Conservation (phyloP, 92 coral and sea anemone genomes). For the Anthopleura xanthogrammica region DNA sequence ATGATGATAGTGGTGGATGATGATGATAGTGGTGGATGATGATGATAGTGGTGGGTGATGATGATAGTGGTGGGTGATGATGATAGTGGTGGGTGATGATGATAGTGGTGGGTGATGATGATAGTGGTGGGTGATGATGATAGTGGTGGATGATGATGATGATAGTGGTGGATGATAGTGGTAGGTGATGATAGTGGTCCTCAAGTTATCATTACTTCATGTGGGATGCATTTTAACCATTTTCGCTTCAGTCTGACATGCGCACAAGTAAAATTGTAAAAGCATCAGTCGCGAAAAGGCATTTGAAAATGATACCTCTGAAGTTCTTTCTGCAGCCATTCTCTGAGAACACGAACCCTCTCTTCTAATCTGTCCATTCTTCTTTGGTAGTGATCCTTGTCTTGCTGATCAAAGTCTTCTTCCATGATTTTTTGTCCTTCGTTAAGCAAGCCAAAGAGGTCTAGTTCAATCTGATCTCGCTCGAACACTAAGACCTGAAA, state of each 20-base stretch:
- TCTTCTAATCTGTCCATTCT: constrained; percentile 58
- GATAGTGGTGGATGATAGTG: background rate
- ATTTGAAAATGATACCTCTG: constrained; percentile 34
- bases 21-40: no score
- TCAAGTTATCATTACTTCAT: no score
- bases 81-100: no score
- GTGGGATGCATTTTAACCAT: no score
- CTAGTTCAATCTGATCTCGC: constrained; percentile 37
- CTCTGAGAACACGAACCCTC: constrained; percentile 46
- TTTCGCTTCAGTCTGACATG: no score
- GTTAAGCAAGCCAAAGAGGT: constrained; percentile 37
- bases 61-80: no score
- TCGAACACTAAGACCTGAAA: constrained; percentile 32
- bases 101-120: background rate
- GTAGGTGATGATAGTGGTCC: background rate
- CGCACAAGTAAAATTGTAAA: no score
- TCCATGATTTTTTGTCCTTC: constrained; percentile 39
- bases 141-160: background rate
- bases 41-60: no score
- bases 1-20: no score
- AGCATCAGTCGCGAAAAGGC: no score
- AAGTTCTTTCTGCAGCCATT: constrained; percentile 45
- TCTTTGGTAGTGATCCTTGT: constrained; percentile 49
- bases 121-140: background rate
- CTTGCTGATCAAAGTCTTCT: constrained; percentile 33